Conservation (phyloP, 2,113 vertebrate genomes). For the Bostrychus sinensis region DNA sequence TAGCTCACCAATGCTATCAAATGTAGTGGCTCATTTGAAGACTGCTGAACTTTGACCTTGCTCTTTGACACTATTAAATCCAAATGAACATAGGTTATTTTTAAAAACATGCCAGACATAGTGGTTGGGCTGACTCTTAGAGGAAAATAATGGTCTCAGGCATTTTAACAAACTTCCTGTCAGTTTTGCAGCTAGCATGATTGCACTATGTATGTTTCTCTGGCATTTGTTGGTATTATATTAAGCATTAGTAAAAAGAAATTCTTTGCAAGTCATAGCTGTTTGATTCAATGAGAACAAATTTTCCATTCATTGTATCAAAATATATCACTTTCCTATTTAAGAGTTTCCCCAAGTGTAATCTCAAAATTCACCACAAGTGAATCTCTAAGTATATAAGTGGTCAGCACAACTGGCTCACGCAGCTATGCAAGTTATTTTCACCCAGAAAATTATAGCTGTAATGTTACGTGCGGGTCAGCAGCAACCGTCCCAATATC, state of each 20-base stretch:
- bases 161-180: no score
- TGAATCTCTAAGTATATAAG: conserved; percentile 72
- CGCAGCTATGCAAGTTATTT: conserved; percentile 73
- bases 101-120: neutral
- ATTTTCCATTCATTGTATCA: neutral
- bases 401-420: conserved; percentile 67
- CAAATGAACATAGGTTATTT: conserved; percentile 15
- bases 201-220: no score
- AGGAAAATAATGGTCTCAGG: conserved; percentile 3
- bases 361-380: conserved; percentile 54
- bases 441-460: conserved; percentile 80
- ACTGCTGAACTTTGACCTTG: conserved; percentile 38
- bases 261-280: no score
- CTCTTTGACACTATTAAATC: conserved; percentile 35
- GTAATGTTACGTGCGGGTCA: conserved; percentile 72
- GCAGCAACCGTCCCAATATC: conserved; percentile 36
- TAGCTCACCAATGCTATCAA: neutral
- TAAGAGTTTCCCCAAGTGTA: conserved; percentile 51
- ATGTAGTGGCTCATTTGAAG: conserved; percentile 43
- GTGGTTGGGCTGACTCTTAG: neutral
- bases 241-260: no score
- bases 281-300: no score
- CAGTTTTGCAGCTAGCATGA: no score
- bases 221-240: no score
- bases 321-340: neutral